Conservation (phyloP, 2,888 invertebrate species). For the Clusia tigrina region DNA sequence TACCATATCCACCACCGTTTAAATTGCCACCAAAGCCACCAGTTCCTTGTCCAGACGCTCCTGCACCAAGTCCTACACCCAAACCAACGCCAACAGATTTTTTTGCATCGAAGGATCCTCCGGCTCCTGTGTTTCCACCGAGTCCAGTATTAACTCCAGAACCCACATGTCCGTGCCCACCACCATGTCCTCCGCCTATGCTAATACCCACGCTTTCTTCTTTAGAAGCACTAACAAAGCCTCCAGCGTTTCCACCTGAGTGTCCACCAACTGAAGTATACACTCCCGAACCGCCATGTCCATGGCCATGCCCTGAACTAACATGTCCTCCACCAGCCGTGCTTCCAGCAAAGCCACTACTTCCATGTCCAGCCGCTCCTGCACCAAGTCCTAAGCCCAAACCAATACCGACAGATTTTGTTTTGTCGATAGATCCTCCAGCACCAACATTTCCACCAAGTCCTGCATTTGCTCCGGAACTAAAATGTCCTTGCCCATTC, state of each 20-base stretch:
- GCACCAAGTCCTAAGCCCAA: constrained; percentile 10
- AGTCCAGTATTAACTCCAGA: constrained; percentile 9
- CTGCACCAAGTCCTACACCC: constrained; percentile 16
- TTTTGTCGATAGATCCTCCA: constrained; percentile 11
- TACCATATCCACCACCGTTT: background rate
- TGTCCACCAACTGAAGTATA: background rate
- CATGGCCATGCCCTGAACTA: background rate
- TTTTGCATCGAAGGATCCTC: too few species aligned
- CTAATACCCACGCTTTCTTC: background rate
- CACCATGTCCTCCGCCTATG: constrained; percentile 9
- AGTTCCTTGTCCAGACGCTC: constrained; percentile 8
- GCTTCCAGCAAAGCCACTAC: too few species aligned
- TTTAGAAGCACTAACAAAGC: background rate
- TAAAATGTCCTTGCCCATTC: constrained; percentile 12
- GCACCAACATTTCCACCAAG: constrained; percentile 6
- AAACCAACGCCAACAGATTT: constrained; percentile 15
- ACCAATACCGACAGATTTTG: background rate
- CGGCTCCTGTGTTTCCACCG: background rate
- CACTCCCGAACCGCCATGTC: background rate
- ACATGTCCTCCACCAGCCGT: background rate
- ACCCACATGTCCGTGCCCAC: constrained; percentile 12
- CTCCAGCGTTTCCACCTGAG: background rate
- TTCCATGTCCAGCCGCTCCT: background rate
- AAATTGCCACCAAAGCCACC: constrained; percentile 3
- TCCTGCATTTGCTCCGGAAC: constrained; percentile 24